Evolutionary conservation across 2,888 invertebrate species (phyloP).

Genomic region (Neelides folsomi): DNA sequence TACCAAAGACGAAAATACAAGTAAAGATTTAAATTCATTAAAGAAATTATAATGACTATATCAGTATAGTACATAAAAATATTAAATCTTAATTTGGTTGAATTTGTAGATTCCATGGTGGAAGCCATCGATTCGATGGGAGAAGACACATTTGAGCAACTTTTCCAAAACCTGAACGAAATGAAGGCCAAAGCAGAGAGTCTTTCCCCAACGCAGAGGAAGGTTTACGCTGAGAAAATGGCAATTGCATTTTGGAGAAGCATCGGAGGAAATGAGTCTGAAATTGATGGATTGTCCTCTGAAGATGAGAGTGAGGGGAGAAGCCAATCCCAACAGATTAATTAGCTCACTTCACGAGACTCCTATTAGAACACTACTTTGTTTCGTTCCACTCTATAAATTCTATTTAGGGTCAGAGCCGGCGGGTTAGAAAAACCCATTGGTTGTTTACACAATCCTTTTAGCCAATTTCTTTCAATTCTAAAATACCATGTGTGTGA

Average conservation of each 20-base stretch:
- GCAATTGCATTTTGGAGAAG: conserved; percentile 61
- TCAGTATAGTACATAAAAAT: neutral
- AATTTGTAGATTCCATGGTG: conserved; percentile 19
- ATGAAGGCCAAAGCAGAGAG: conserved; percentile 55
- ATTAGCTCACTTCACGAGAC: no score
- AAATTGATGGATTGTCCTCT: conserved; percentile 42
- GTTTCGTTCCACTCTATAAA: no score
- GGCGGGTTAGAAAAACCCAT: no score
- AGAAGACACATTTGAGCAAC: conserved; percentile 31
- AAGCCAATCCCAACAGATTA: no score
- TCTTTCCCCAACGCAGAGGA: conserved; percentile 50
- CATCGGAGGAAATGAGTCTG: conserved; percentile 55
- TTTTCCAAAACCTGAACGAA: conserved; percentile 51
- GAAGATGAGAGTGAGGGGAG: conserved; percentile 20
- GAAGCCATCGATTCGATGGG: conserved; percentile 28
- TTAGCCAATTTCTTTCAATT: no score
- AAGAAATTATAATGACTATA: neutral
- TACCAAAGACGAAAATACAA: no score
- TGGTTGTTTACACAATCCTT: no score
- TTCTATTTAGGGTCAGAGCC: no score
- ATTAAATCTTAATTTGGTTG: neutral
- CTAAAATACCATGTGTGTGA: no score
- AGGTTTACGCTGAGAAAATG: conserved; percentile 56
- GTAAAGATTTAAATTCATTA: no score
- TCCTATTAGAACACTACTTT: no score